Percentiles rank a stretch among this genome's conserved stretches.
Conservation (phyloP, 2,113 vertebrate species). For the Dissostichus mawsoni region DNA sequence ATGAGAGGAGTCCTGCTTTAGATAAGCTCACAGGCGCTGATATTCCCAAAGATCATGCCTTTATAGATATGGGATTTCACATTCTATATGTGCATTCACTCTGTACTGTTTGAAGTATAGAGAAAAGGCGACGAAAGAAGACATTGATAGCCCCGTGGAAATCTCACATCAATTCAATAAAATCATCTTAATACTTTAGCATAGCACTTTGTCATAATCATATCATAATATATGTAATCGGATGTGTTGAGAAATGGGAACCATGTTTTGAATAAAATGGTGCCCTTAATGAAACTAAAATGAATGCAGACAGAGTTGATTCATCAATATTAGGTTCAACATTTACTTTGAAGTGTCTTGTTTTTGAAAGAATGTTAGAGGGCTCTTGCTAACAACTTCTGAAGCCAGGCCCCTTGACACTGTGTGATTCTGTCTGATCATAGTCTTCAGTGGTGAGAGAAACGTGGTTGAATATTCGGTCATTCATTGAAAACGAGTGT, state of each 20-base stretch:
- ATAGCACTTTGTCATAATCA: no score
- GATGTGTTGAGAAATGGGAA: background rate
- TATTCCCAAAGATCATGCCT: background rate
- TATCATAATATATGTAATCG: background rate
- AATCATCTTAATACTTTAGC: background rate
- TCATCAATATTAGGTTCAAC: background rate
- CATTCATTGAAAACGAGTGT: background rate
- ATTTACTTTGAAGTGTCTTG: background rate
- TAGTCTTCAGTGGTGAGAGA: background rate
- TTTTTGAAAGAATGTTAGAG: no score
- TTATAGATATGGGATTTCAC: background rate
- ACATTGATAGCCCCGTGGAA: background rate
- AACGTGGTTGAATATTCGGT: background rate
- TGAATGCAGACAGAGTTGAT: background rate
- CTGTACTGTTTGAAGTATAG: background rate
- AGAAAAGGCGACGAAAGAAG: constrained; percentile 1
- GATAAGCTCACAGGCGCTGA: background rate
- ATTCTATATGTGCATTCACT: background rate
- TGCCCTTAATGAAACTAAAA: no score
- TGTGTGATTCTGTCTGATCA: background rate
- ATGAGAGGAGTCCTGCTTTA: background rate
- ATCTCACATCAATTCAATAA: background rate
- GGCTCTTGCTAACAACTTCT: background rate
- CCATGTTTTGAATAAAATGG: no score
- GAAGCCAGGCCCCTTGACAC: background rate